These are phyloP conservation scores for Empidonax traillii DNA, from an alignment of 2,113 vertebrate species.

Conservation along the genomic window DNA sequence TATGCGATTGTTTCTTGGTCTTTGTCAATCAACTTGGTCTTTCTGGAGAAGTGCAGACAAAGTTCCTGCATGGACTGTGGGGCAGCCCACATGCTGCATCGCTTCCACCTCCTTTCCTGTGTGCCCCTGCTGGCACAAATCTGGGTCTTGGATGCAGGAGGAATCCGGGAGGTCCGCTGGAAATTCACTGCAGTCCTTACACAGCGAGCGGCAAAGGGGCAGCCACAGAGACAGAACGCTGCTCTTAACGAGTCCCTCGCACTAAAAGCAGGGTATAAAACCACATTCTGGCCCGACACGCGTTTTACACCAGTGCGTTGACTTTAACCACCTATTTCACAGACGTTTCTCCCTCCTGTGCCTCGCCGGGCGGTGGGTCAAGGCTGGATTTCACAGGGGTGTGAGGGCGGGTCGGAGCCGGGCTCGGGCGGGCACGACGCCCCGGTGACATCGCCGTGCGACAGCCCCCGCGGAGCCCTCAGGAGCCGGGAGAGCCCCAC, in stretches of 20 bases:
- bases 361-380: too few species aligned
- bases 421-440: accelerated
- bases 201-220: accelerated
- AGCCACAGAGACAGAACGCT: background rate
- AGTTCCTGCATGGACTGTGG: background rate
- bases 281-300: background rate
- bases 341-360: background rate
- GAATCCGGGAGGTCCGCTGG: accelerated
- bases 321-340: background rate
- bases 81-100: background rate
- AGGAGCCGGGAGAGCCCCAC: accelerated
- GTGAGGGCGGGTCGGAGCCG: background rate
- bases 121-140: background rate
- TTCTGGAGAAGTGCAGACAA: background rate
- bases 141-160: accelerated
- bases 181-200: accelerated
- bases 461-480: accelerated
- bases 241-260: background rate
- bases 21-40: background rate
- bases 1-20: background rate
- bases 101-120: background rate
- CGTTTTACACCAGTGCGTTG: background rate
- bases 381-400: accelerated
- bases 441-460: accelerated
- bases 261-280: background rate